Evolutionary conservation across 2,797 vertebrate genomes (phyloP), one percentile per base, ranked within the genome.

Genomic region (Lacerta viridis): DNA sequence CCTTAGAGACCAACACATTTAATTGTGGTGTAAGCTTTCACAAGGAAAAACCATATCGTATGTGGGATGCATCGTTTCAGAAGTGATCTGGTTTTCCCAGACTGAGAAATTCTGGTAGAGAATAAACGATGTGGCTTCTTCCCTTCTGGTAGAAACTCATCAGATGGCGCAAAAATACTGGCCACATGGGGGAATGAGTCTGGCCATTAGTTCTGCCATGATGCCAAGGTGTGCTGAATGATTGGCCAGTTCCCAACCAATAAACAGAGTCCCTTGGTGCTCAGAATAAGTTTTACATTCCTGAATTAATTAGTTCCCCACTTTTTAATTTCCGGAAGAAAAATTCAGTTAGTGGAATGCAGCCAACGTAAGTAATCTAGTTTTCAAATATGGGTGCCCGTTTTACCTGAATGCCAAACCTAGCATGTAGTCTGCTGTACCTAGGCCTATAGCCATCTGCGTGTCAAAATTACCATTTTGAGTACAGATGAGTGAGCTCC

Each of bases 361-460:
- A 85, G 88, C 88, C 91, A 89, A 87, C 85, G 89, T 92, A 84
- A 92, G 86, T 61, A 88, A 41, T 90, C 86, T 71, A 68, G 89
- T 93, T 74, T 95, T 94, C 87, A 94, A 91, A 93, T 69, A 84
- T 18, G 71, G 66, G 3, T 91, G 71, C 79, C 36, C 80, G 41
- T 85, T 91, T 91, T 81, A 91, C 71, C 87, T 10, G 84, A 81
- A 66, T 92, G 86, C 83, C 91, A 92, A 89, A 90, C 92, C 85
- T 90, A 93, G 89, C 84, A 82, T 90, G 90, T 5, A 8, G 81
- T 87, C 90, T 90, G 86, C 89, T 92, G 92, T 66, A 61, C 68
- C 90, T 92, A 93, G 90, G 92, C 86, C 89, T 93, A 66, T 29
- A 92, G 87, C 39, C 84, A 89, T 92, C 84, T 94, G 78, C 90